Base-by-base conservation (phyloP, 1,140 invertebrate species). In the Melanaphis sacchari region DNA sequence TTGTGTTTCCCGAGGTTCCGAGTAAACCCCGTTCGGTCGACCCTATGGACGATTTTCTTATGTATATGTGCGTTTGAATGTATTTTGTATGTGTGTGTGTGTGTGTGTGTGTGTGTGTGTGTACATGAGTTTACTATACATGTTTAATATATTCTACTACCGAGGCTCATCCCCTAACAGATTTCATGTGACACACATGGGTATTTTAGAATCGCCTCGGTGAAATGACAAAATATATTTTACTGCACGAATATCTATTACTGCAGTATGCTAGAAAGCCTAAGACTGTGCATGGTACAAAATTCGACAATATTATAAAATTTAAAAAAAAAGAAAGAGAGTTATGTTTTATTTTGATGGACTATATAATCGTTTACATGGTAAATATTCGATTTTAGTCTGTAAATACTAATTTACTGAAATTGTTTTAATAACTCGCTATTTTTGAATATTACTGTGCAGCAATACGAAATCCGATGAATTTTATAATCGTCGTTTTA, bases 181-280 rank as follows among this genome's bases (percentile, higher is more conserved):
- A 89, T 54, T 89, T 89, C 36, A 38, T 52, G 46, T 11, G 22
- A 40, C 88, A 89, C 88, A 89, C 87, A 9, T 89, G 88, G n/a
- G 43, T 15, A 85, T 89, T 54, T 89, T 26, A 38, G 49, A 38
- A 54, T 54, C 4, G 21, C 18, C 46, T 49, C 46, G 26, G 4
- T 41, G 41, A 85, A 85, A 26, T 21, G n/a, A 89, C 15, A 76
- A n/a, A 76, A 76, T 76, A 76, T 36, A 76, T 76, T n/a, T 76
- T 76, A 76, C n/a, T 76, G 15, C 59, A n/a, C 59, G 31, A 76
- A 8, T n/a, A n/a, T n/a, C 15, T 31, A 31, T 31, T 1, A 46
- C 46, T 49, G 15, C n/a, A n/a, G 15, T n/a, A n/a, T 76, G 59
- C 31, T n/a, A 76, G 59, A n/a, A 76, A 15, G 59, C 59, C 59